A percentile compares a stretch with the other conserved stretches of the same genome.
Conservation (phyloP, 2,797 vertebrate genomes). For the Discoglossus pictus region DNA sequence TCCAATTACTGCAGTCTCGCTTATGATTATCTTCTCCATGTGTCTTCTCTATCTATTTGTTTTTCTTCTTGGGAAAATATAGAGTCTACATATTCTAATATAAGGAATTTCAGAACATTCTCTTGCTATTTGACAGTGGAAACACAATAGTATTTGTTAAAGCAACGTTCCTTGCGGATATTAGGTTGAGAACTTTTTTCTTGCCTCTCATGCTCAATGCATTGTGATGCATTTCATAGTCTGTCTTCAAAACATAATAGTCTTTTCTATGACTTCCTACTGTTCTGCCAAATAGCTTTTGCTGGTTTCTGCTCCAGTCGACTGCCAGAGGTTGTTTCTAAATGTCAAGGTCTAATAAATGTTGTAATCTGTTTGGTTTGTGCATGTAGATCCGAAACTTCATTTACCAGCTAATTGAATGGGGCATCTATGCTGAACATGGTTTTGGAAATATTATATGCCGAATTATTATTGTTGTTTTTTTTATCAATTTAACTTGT, state of each 20-base stretch:
- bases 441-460: not conserved
- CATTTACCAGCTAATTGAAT: slow-evolving; percentile 7
- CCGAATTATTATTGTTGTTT: not conserved
- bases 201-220: slow-evolving; percentile 22
- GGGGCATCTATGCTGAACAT: not conserved
- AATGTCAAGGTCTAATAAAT: slow-evolving; percentile 20
- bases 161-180: slow-evolving; percentile 21
- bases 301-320: slow-evolving; percentile 5
- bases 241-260: slow-evolving; percentile 33
- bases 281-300: slow-evolving; percentile 40
- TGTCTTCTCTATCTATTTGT: not conserved
- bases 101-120: slow-evolving; percentile 5
- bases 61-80: not conserved
- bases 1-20: too few relatives aligned
- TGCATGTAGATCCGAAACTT: slow-evolving; percentile 14
- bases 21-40: too few relatives aligned
- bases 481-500: too few relatives aligned
- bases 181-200: slow-evolving; percentile 21
- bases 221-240: slow-evolving; percentile 27
- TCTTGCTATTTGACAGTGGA: slow-evolving; percentile 1
- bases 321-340: slow-evolving; percentile 34
- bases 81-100: slow-evolving; percentile 16
- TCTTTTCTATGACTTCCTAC: slow-evolving; percentile 20
- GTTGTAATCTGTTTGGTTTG: slow-evolving; percentile 19
- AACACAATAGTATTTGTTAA: slow-evolving; percentile 45